Percentiles rank a stretch among this genome's conserved stretches.
These are phyloP conservation scores for Ochotona princeps DNA, from an alignment of 2,113 vertebrate species.

Conservation along the genomic window DNA sequence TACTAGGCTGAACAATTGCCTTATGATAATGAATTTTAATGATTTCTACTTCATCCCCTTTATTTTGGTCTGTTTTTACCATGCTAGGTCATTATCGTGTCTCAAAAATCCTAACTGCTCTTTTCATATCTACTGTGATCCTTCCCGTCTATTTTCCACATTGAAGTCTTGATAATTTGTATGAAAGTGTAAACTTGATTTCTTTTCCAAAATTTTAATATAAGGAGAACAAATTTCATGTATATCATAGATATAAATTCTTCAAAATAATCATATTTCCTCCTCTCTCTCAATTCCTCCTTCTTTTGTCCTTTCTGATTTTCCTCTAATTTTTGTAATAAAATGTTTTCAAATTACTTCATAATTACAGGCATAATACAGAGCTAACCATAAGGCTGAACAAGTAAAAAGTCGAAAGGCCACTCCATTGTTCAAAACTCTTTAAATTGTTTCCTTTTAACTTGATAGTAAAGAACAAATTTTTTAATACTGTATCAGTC, in stretches of 20 bases:
- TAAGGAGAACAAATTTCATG: too few species aligned
- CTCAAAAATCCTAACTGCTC: constrained; percentile 1
- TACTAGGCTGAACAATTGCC: too few species aligned
- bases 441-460: not conserved
- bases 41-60: not conserved
- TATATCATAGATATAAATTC: too few species aligned
- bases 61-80: not conserved
- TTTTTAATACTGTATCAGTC: not conserved
- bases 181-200: not conserved
- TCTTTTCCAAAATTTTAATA: not conserved
- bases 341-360: too few species aligned
- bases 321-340: too few species aligned
- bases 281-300: too few species aligned
- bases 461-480: not conserved
- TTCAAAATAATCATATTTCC: too few species aligned
- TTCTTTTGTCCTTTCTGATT: too few species aligned
- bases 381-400: too few species aligned
- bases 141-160: not conserved
- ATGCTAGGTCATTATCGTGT: not conserved
- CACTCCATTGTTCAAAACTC: not conserved
- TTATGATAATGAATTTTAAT: not conserved
- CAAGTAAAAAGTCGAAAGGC: too few species aligned
- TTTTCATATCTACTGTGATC: not conserved
- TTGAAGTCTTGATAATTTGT: not conserved
- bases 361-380: too few species aligned